Evolutionary conservation across 2,888 invertebrate species (phyloP), one percentile per base, ranked within the genome.

Genomic region (Fragum sueziense): DNA sequence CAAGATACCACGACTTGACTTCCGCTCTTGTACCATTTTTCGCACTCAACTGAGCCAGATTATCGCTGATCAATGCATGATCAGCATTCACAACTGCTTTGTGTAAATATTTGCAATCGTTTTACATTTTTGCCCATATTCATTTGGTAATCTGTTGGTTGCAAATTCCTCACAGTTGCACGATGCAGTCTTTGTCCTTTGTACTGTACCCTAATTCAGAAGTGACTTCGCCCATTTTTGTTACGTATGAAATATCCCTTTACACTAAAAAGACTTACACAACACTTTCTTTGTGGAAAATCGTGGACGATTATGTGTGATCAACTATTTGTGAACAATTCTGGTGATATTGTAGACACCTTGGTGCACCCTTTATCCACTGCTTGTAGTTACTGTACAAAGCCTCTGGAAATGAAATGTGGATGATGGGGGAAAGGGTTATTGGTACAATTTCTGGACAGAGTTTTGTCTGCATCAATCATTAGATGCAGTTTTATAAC

Each of bases 171-270:
- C 22, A 2, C 14, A 1, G 9, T 2, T 27, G 33, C 9, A 37
- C 4, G 17, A 17, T 31, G 41, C 65, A 41, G 37, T n/a, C 65
- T 25, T 25, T 65, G 37, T 65, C 65, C 41, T 65, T 52, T 65
- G n/a, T n/a, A n/a, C n/a, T 65, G 41, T 22, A 65, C 41, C 65
- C 33, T 41, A 22, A n/a, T 65, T 65, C 65, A 65, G 41, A 34
- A 22, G 14, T 65, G 41, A 65, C 27, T 41, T 41, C 65, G 65
- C 34, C 65, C 65, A n/a, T n/a, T 61, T 27, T 61, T 41, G 41
- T 14, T 41, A 41, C 41, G 41, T 41, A 41, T 41, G 41, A 41
- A 9, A 41, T n/a, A n/a, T n/a, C n/a, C n/a, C n/a, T n/a, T n/a
- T n/a, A n/a, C n/a, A n/a, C n/a, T n/a, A n/a, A n/a, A n/a, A n/a